These are phyloP conservation scores for Morpho achilles DNA, from an alignment of 2,888 invertebrate genomes.

Conservation along the genomic window DNA sequence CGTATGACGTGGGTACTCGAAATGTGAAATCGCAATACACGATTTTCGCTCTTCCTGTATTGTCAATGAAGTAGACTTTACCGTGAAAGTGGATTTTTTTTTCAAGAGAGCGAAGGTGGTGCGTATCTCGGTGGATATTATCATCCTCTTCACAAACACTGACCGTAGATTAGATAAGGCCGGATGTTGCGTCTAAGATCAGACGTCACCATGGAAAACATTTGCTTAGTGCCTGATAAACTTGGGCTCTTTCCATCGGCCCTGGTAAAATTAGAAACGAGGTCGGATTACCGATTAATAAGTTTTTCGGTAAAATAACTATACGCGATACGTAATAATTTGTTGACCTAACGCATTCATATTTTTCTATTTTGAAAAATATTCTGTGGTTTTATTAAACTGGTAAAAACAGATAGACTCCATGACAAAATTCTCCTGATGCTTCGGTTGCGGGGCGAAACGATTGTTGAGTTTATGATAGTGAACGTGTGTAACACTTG, in stretches of 20 bases:
- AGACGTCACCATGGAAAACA: constrained; percentile 31
- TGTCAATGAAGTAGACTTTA: constrained; percentile 4
- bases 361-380: too few relatives aligned
- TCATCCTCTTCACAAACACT: constrained; percentile 59
- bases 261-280: constrained; percentile 1
- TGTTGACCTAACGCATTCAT: too few relatives aligned
- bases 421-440: too few relatives aligned
- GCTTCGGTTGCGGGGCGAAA: too few relatives aligned
- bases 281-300: background rate
- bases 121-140: constrained; percentile 61
- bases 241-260: constrained; percentile 10
- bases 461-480: too few relatives aligned
- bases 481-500: too few relatives aligned
- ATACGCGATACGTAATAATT: too few relatives aligned
- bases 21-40: background rate
- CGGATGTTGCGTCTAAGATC: constrained; percentile 59
- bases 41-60: constrained; percentile 2
- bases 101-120: constrained; percentile 14
- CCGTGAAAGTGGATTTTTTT: constrained; percentile 2
- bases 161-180: constrained; percentile 75
- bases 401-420: too few relatives aligned
- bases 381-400: too few relatives aligned
- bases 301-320: too few relatives aligned
- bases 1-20: constrained; percentile 2
- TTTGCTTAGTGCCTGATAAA: constrained; percentile 34